These are phyloP conservation scores for Gambusia holbrooki DNA, from an alignment of 2,113 vertebrate species.

Conservation along the genomic window DNA sequence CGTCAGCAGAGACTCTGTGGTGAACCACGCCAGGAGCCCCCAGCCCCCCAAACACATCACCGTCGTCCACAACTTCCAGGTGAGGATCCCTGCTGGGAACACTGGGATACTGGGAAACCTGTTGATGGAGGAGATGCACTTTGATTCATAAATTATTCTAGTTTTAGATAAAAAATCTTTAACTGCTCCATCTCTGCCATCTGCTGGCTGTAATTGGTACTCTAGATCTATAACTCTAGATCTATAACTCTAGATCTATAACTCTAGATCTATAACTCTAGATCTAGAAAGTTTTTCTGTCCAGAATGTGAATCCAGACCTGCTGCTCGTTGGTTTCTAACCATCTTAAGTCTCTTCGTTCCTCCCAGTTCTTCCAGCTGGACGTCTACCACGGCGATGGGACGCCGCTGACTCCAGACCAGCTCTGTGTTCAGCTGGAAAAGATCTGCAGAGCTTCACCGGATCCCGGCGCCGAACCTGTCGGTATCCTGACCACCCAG, in stretches of 20 bases:
- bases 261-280: too few relatives aligned
- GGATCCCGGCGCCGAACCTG: conserved; percentile 85
- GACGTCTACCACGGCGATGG: conserved; percentile 91
- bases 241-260: too few relatives aligned
- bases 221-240: too few relatives aligned
- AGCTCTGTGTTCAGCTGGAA: conserved; percentile 91
- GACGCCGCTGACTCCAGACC: conserved; percentile 85
- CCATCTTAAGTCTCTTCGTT: not conserved
- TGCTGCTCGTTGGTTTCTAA: too few relatives aligned
- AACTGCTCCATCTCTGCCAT: too few relatives aligned
- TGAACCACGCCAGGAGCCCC: conserved; percentile 85
- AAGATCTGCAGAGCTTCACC: conserved; percentile 90
- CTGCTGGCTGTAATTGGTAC: too few relatives aligned
- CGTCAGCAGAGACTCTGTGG: conserved; percentile 86
- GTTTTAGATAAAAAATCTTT: too few relatives aligned
- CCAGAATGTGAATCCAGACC: too few relatives aligned
- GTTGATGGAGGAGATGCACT: too few relatives aligned
- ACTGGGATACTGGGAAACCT: too few relatives aligned
- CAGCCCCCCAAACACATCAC: conserved; percentile 89
- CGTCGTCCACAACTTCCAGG: conserved; percentile 94
- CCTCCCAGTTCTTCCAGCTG: conserved; percentile 89
- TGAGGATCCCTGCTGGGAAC: conserved; percentile 53
- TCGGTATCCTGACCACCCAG: conserved; percentile 94
- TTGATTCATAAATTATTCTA: too few relatives aligned
- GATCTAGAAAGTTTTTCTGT: too few relatives aligned